Evolutionary conservation across 2,113 vertebrate genomes (phyloP), one percentile per base, ranked within the genome.

Genomic region (Grallaria varia): DNA sequence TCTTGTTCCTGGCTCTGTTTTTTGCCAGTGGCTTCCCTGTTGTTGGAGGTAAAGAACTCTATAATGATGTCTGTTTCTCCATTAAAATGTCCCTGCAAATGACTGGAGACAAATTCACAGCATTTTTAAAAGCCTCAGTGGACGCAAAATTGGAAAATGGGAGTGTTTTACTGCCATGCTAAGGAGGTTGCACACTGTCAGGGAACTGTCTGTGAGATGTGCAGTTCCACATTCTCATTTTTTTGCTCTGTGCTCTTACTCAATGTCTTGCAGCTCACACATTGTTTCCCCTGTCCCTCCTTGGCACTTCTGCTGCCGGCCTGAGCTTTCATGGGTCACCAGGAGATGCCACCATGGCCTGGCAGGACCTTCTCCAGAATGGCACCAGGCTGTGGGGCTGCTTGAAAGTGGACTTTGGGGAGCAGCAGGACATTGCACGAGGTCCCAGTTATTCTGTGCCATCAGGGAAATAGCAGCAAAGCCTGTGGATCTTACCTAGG

Each of bases 31-130:
- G 79, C 76, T 74, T 88, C 86, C 83, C 73, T 84, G 73, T 87
- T 88, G 78, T 52, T 67, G 64, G 91, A 93, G 72, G 86, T 90
- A 92, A 92, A 95, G 79, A 82, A 87, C 92, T 82, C 76, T 92
- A 94, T 84, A 95, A 78, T 40, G 40, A 89, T 84, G 88, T 92
- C 83, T 94, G 42, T 77, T 87, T 69, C 59, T 60, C 85, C 79
- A 93, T 97, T 96, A 96, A 96, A 92, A 89, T 27, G 68, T 93
- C 83, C 79, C 76, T 79, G 64, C 52, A 90, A 96, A 95, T 42
- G 60, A 81, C 79, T 92, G 40, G 49, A 90, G 68, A 95, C 92
- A 95, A 95, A 96, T 93, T 90, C 49, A 90, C 60, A 87, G 76
- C 44, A 35, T 74, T 90, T 95, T 96, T 82, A 73, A 96, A 90